Conservation (phyloP, 2,113 vertebrate genomes). For the Stomatorhinus ivindoensis region DNA sequence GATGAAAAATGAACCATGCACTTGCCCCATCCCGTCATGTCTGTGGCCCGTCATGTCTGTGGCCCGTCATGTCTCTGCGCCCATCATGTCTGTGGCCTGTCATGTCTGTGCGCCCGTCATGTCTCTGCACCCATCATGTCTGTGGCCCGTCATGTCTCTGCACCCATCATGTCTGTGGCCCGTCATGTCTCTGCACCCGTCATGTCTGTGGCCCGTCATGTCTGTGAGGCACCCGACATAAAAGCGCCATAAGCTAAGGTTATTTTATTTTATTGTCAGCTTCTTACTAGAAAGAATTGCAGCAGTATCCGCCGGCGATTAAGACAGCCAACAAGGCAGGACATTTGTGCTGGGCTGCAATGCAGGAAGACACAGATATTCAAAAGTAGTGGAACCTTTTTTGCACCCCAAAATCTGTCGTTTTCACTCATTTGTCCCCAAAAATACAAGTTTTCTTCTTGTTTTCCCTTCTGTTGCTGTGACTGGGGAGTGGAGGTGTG, state of each 20-base stretch:
- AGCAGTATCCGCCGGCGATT: neutral
- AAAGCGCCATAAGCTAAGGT: neutral
- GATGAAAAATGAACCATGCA: neutral
- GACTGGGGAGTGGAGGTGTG: neutral
- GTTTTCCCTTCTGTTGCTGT: neutral
- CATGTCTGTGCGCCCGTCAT: too few relatives aligned
- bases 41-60: too few relatives aligned
- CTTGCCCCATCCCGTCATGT: neutral
- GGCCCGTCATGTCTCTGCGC: too few relatives aligned
- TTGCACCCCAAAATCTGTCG: neutral
- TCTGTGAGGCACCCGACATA: neutral
- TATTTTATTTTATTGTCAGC: neutral
- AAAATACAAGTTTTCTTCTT: neutral
- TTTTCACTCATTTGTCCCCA: neutral
- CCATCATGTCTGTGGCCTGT: neutral
- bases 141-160: too few relatives aligned
- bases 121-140: neutral
- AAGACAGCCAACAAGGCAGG: neutral
- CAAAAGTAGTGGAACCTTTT: neutral
- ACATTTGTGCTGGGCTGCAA: neutral
- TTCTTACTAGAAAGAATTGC: neutral
- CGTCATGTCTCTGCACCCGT: too few relatives aligned
- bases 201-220: neutral
- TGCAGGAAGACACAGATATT: neutral
- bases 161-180: neutral